Evolutionary conservation across 2,797 vertebrate genomes (phyloP), one percentile per base, ranked within the genome.

Genomic region (Numenius phaeopus): DNA sequence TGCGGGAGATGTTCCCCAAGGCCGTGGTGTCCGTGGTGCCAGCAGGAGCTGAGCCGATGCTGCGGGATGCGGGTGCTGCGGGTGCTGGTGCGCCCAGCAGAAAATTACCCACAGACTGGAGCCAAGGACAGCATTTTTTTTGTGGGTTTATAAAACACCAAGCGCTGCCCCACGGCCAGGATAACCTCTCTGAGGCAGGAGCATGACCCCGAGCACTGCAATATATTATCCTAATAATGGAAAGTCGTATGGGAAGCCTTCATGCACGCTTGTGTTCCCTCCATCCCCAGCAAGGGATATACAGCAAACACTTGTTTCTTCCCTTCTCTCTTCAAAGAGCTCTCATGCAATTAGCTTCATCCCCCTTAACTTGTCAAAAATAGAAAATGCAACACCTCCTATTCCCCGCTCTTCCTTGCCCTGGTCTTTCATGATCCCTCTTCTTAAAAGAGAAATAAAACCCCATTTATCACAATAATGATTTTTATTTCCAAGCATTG

Each of bases 381-480:
- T 7, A 61, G 84, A 47, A 70, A 89, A 23, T 1, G 2, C 76
- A 47, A 39, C 85, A 11, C 66, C 84, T 77, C 66, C 70, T 52
- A 39, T 55, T 42, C 85, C 58, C 67, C 0, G 1, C 61, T 94
- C 47, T 64, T 59, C 61, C 30, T 37, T 19, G 37, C 57, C 47
- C 64, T 16, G 44, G 18, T 32, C 83, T 40, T 89, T 47, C 78
- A 5, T 1, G 3, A 75, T 91, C 67, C 39, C 6, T 14, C 64
- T 55, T 52, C 52, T 92, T 54, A 50, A 67, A 70, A 90, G 75
- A 24, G 71, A 67, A 89, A 92, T 21, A 47, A 93, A 91, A 34
- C 29, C 86, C 44, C 82, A 93, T 96, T 80, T 65, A 96, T 97
- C 96, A 97, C 90, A 49, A 5, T 2, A 81, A 96, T 61, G 88